These are phyloP conservation scores for Piaya cayana DNA, from an alignment of 2,113 vertebrate species.

Conservation along the genomic window DNA sequence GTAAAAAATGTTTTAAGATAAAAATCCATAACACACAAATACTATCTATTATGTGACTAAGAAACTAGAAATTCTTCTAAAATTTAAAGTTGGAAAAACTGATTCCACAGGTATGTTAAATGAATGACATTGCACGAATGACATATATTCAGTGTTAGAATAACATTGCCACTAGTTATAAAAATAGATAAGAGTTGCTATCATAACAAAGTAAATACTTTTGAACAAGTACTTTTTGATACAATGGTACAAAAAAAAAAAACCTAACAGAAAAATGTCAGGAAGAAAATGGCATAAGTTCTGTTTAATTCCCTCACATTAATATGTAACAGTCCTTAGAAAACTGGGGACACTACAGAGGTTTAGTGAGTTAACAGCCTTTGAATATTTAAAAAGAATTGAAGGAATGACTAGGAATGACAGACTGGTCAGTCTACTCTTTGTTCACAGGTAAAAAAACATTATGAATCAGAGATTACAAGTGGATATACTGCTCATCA, in stretches of 20 bases:
- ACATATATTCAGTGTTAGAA: not conserved
- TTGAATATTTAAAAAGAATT: not conserved
- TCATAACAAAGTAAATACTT: not conserved
- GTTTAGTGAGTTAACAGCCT: not conserved
- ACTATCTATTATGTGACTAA: not conserved
- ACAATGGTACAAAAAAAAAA: not conserved
- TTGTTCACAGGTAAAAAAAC: not conserved
- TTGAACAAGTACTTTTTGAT: not conserved
- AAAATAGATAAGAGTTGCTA: not conserved
- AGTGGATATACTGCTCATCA: not conserved
- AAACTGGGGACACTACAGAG: not conserved
- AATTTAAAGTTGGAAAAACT: not conserved
- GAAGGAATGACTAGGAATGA: not conserved
- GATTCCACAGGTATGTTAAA: not conserved
- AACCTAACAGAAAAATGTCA: not conserved
- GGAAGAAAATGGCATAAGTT: not conserved
- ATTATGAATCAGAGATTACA: not conserved
- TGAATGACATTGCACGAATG: not conserved
- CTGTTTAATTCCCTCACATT: not conserved
- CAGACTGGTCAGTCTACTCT: not conserved
- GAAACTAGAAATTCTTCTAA: not conserved
- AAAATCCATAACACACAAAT: not conserved
- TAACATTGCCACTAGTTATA: not conserved
- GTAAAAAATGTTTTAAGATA: not conserved
- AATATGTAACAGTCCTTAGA: not conserved